Conservation (phyloP, 2,113 vertebrate species). For the Carassius gibelio region DNA sequence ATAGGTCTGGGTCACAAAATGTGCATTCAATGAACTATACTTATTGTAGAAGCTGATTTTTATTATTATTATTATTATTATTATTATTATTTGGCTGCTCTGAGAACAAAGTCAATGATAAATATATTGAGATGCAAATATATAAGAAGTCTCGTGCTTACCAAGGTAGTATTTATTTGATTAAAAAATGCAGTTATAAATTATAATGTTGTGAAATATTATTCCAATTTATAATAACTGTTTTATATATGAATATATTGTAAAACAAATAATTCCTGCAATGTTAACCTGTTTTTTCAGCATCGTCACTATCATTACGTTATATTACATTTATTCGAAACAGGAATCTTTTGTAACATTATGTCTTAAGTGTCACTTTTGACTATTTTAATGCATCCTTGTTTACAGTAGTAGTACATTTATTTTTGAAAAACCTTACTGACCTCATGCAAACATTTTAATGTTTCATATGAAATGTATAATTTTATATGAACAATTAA, state of each 20-base stretch:
- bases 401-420: background rate
- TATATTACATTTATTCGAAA: background rate
- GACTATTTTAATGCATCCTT: background rate
- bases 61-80: too few species aligned
- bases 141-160: too few species aligned
- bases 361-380: background rate
- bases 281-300: background rate
- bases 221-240: background rate
- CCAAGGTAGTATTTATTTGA: too few species aligned
- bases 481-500: background rate
- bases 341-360: background rate
- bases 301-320: background rate
- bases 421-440: background rate
- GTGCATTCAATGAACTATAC: too few species aligned
- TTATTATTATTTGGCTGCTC: too few species aligned
- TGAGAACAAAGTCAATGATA: too few species aligned
- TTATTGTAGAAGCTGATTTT: too few species aligned
- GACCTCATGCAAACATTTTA: background rate
- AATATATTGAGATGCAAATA: too few species aligned
- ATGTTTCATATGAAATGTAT: background rate
- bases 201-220: too few species aligned
- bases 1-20: background rate
- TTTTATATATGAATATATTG: background rate
- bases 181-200: too few species aligned
- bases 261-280: background rate